phyloP scores from a whole-genome alignment of 2,113 vertebrate genomes.

The Cariama cristata region DNA sequence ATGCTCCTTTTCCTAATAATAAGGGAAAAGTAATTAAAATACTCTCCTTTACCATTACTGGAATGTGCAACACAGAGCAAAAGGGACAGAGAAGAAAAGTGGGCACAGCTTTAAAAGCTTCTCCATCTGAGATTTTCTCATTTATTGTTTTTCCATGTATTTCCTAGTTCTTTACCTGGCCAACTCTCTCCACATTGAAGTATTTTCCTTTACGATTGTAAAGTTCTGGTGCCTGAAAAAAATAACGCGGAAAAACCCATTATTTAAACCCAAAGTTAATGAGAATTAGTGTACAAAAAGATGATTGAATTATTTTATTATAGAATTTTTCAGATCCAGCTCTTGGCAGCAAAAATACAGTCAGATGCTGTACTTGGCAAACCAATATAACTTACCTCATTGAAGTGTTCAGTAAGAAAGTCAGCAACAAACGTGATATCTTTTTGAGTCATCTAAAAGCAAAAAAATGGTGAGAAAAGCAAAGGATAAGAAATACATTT shows the following conservation, averaged over 20 bases:
- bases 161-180: conserved; percentile 83
- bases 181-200: conserved; percentile 96
- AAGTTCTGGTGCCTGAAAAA: conserved; percentile 91
- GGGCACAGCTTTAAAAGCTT: neutral
- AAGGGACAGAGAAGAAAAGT: neutral
- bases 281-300: neutral
- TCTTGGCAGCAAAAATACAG: neutral
- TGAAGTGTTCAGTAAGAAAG: conserved; percentile 98
- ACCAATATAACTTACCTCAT: conserved; percentile 82
- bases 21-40: neutral
- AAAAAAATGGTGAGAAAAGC: neutral
- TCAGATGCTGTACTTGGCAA: neutral
- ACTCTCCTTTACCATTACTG: neutral
- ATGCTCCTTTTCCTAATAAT: neutral
- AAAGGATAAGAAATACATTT: neutral
- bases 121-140: neutral
- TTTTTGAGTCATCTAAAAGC: conserved; percentile 94
- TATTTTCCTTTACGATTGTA: conserved; percentile 98
- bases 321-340: neutral
- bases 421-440: conserved; percentile 97
- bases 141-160: neutral
- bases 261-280: neutral
- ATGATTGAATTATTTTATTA: neutral
- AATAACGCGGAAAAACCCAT: neutral
- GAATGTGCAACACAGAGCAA: neutral